Evolutionary conservation across 2,797 vertebrate genomes (phyloP).

Genomic region (Anisognathus igniventris): DNA sequence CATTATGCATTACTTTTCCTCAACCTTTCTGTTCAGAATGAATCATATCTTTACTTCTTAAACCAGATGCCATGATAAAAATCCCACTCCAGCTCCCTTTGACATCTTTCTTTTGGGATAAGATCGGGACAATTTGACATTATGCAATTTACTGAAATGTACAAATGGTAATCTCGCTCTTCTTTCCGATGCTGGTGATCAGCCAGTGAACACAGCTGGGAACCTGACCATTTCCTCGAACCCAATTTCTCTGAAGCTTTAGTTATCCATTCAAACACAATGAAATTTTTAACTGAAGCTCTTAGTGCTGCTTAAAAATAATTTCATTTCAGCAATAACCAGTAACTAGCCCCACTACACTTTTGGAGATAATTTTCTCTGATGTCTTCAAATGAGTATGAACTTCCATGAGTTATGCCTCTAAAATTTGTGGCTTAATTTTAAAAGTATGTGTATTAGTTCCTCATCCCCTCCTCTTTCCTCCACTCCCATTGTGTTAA

Average conservation of each 20-base stretch:
- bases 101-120: neutral
- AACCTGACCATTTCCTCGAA: neutral
- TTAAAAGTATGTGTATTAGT: neutral
- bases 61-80: neutral
- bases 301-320: constrained; percentile 28
- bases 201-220: neutral
- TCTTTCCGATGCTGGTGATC: neutral
- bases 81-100: neutral
- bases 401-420: neutral
- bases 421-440: constrained; percentile 45
- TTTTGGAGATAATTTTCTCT: constrained; percentile 27
- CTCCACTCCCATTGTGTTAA: neutral
- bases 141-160: neutral
- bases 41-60: neutral
- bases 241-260: constrained; percentile 23
- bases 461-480: neutral
- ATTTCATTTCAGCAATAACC: neutral
- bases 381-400: constrained; percentile 21
- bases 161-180: neutral
- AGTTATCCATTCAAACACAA: constrained; percentile 44
- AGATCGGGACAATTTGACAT: neutral
- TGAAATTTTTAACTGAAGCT: constrained; percentile 23
- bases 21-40: neutral
- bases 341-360: neutral
- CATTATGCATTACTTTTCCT: neutral